These are phyloP conservation scores for Thamnophis elegans DNA, from an alignment of 2,797 vertebrate genomes.

Conservation along the genomic window DNA sequence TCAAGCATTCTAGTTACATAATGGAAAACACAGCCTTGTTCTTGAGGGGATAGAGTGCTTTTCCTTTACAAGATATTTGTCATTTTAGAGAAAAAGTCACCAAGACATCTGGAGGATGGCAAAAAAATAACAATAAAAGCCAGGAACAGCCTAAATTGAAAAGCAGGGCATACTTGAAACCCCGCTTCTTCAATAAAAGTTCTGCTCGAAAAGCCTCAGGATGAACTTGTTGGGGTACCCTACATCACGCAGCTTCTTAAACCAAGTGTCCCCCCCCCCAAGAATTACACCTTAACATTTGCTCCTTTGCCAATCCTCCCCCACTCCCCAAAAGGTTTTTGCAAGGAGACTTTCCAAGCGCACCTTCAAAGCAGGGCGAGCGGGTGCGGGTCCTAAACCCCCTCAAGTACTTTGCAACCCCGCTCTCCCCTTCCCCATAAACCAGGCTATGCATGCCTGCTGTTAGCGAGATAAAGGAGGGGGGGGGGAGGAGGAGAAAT, in stretches of 20 bases:
- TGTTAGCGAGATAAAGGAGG: neutral
- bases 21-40: neutral
- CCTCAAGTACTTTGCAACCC: neutral
- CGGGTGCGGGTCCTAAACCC: neutral
- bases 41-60: neutral
- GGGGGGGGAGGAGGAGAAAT: constrained; percentile 56
- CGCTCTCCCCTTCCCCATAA: constrained; percentile 35
- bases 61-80: neutral
- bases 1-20: neutral
- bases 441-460: neutral
- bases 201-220: neutral
- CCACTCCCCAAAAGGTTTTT: neutral
- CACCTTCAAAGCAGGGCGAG: neutral
- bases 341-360: too few species aligned
- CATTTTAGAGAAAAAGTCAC: neutral
- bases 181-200: neutral
- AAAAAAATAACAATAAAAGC: neutral
- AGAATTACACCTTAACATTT: neutral
- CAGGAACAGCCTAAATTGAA: neutral
- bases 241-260: neutral
- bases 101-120: neutral
- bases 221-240: neutral
- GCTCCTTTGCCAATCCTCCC: neutral
- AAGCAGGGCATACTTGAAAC: neutral
- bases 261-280: neutral